A percentile compares a stretch with the other conserved stretches of the same genome.
phyloP scores from a whole-genome alignment of 2,888 invertebrate genomes.

The Alloplasta piceator region DNA sequence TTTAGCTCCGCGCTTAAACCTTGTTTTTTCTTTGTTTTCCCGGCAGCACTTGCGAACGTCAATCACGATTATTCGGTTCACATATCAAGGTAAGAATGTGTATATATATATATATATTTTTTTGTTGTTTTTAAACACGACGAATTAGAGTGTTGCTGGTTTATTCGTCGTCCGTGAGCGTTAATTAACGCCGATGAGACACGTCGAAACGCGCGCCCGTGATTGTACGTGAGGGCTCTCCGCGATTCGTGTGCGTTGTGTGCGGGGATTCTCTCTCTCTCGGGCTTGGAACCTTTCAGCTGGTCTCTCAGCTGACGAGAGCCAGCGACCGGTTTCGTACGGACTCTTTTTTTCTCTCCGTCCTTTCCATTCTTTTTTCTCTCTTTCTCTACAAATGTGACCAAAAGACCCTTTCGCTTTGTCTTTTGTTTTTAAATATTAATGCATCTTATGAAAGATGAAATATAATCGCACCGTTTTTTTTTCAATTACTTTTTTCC shows the following conservation, averaged over 20 bases:
- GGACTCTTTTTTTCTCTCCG: conserved; percentile 39
- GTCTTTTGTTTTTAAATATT: conserved; percentile 26
- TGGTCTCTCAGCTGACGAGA: conserved; percentile 81
- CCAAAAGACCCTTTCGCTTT: conserved; percentile 29
- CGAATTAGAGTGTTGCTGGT: not conserved
- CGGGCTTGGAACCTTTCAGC: conserved; percentile 73
- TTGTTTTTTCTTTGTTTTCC: not conserved
- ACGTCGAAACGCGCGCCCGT: too few relatives aligned
- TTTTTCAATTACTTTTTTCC: not conserved
- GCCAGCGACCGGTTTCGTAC: conserved; percentile 66
- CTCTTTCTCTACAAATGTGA: not conserved
- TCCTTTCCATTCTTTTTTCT: conserved; percentile 6
- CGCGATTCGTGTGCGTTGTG: conserved; percentile 6
- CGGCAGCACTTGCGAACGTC: not conserved
- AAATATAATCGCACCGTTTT: not conserved
- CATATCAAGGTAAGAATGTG: conserved; percentile 65
- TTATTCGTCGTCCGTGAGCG: too few relatives aligned
- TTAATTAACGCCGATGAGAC: too few relatives aligned
- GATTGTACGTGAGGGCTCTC: not conserved
- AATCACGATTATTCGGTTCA: conserved; percentile 6
- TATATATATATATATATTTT: conserved; percentile 17
- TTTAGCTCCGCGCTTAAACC: conserved; percentile 66
- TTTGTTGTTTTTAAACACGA: conserved; percentile 2
- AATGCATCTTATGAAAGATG: not conserved
- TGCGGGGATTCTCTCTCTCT: conserved; percentile 61